These are phyloP conservation scores for Eretmocerus hayati DNA, from an alignment of 2,888 invertebrate genomes.

Conservation along the genomic window DNA sequence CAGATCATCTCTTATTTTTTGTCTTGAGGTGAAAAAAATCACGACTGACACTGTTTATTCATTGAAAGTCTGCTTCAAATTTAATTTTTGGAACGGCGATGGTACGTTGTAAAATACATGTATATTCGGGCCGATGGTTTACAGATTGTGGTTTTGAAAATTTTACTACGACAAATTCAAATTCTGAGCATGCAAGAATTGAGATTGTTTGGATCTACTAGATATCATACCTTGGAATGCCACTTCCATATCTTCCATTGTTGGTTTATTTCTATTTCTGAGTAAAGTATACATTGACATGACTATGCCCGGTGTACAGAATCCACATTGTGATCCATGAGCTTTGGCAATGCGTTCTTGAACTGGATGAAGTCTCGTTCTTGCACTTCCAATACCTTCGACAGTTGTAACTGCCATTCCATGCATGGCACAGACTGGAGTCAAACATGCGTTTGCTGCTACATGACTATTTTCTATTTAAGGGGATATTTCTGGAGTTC, in stretches of 20 bases:
- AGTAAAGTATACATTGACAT: slow-evolving; percentile 94
- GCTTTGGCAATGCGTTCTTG: slow-evolving; percentile 83
- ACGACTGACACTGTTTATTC: too few relatives aligned
- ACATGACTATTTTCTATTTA: slow-evolving; percentile 59
- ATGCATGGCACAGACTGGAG: slow-evolving; percentile 79
- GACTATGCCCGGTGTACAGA: slow-evolving; percentile 92
- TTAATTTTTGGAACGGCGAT: too few relatives aligned
- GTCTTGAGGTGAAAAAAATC: too few relatives aligned
- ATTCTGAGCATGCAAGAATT: too few relatives aligned
- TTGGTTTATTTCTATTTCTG: slow-evolving; percentile 64
- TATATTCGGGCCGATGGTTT: too few relatives aligned
- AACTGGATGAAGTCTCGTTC: slow-evolving; percentile 72
- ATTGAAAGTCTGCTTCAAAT: too few relatives aligned
- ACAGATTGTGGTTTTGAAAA: too few relatives aligned
- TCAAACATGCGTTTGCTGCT: slow-evolving; percentile 83
- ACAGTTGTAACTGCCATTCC: slow-evolving; percentile 86
- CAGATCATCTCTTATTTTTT: too few relatives aligned
- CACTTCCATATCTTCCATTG: slow-evolving; percentile 68
- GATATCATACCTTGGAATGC: slow-evolving; percentile 65
- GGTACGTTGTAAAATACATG: too few relatives aligned
- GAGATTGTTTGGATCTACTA: too few relatives aligned
- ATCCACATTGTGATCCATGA: slow-evolving; percentile 93
- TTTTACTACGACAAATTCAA: too few relatives aligned
- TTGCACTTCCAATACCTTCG: slow-evolving; percentile 84
- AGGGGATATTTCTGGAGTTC: too few relatives aligned